These are phyloP conservation scores for Alcedo atthis DNA, from an alignment of 2,797 vertebrate species.

Conservation along the genomic window DNA sequence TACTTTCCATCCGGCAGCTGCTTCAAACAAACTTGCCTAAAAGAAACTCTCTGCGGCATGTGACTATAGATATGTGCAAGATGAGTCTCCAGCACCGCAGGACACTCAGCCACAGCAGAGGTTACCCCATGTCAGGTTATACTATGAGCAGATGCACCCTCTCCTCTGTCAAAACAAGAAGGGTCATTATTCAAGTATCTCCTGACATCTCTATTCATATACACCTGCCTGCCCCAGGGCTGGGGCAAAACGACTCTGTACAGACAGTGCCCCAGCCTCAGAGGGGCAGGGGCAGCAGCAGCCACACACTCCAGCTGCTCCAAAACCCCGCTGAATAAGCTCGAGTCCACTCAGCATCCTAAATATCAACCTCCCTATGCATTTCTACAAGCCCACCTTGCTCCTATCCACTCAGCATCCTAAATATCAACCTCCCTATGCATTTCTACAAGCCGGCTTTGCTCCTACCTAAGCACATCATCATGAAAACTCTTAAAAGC, in stretches of 20 bases:
- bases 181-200: background rate
- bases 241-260: accelerated
- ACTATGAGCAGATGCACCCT: background rate
- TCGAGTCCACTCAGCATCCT: background rate
- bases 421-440: background rate
- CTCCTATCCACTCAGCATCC: background rate
- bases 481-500: slow-evolving; percentile 20
- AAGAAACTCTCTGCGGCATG: slow-evolving; percentile 64
- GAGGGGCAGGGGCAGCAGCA: background rate
- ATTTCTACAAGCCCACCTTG: background rate
- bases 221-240: background rate
- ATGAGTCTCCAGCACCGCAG: background rate
- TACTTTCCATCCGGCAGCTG: slow-evolving; percentile 75
- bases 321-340: background rate
- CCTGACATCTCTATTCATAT: accelerated
- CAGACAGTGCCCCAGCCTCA: accelerated
- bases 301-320: background rate
- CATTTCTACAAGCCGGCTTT: background rate
- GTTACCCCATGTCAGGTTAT: background rate
- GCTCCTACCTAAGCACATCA: background rate
- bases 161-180: background rate
- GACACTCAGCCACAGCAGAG: background rate
- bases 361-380: background rate
- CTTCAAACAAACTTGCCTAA: slow-evolving; percentile 67
- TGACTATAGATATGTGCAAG: slow-evolving; percentile 43